phyloP scores from a whole-genome alignment of 2,113 vertebrate species.

The Cynoglossus semilaevis region DNA sequence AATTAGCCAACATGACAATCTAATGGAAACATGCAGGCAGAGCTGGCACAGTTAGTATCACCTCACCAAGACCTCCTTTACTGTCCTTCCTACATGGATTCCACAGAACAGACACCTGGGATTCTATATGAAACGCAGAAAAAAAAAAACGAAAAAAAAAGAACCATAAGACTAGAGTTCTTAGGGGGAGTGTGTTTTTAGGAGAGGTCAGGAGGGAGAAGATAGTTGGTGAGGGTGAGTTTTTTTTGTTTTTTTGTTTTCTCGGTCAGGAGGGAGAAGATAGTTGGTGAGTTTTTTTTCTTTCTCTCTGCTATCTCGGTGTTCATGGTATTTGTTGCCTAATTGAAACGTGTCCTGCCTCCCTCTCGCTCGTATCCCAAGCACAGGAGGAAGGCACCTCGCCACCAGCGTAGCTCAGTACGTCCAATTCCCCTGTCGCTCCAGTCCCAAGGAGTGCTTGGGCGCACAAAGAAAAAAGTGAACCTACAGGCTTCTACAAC shows the following conservation, averaged over 20 bases:
- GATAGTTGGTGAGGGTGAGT: slow-evolving; percentile 35
- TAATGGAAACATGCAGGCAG: slow-evolving; percentile 89
- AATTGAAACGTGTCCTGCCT: slow-evolving; percentile 75
- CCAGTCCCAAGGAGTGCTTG: slow-evolving; percentile 74
- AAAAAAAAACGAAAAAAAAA: slow-evolving; percentile 15
- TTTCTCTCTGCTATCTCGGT: slow-evolving; percentile 22
- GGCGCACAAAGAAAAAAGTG: slow-evolving; percentile 75
- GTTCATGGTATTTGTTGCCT: slow-evolving; percentile 55
- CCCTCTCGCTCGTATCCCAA: slow-evolving; percentile 57
- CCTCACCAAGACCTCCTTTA: slow-evolving; percentile 66
- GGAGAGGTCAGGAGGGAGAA: slow-evolving; percentile 61
- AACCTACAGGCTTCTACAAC: slow-evolving; percentile 73
- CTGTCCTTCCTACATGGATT: slow-evolving; percentile 55
- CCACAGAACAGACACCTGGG: slow-evolving; percentile 52
- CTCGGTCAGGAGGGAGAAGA: slow-evolving; percentile 48
- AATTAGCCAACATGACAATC: slow-evolving; percentile 99
- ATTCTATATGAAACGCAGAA: no score
- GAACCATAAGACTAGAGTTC: slow-evolving; percentile 33
- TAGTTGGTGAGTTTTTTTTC: slow-evolving; percentile 27
- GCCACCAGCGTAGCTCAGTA: slow-evolving; percentile 72
- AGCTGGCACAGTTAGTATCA: slow-evolving; percentile 80
- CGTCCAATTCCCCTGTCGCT: slow-evolving; percentile 74
- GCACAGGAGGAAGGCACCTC: slow-evolving; percentile 71
- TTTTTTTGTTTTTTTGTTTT: slow-evolving; percentile 5
- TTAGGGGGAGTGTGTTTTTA: slow-evolving; percentile 49